Conservation (phyloP, 2,797 vertebrate genomes). For the Paramormyrops hopkinsi region DNA sequence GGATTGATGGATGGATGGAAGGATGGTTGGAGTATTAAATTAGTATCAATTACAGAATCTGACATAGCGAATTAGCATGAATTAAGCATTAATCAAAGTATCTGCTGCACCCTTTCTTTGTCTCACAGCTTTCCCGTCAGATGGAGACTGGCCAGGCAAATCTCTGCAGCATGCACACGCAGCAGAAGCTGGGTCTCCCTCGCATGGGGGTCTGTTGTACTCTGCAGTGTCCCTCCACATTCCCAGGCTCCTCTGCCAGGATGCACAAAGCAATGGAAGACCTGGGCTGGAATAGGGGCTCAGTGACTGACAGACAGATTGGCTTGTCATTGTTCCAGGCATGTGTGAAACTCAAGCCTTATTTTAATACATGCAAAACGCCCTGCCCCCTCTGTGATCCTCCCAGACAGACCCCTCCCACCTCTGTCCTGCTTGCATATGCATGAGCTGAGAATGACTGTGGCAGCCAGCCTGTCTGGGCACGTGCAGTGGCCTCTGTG, state of each 20-base stretch:
- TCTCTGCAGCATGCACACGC: not conserved
- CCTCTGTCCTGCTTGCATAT: not conserved
- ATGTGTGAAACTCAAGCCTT: constrained; percentile 15
- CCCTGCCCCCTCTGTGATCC: not conserved
- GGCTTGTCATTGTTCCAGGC: constrained; percentile 10
- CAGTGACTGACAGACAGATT: not conserved
- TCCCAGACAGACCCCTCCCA: not conserved
- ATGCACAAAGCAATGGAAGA: not conserved
- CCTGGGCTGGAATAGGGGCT: not conserved
- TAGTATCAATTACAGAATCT: not conserved
- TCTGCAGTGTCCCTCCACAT: not conserved
- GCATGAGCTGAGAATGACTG: not conserved
- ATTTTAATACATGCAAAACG: constrained; percentile 29
- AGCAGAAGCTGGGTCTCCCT: not conserved
- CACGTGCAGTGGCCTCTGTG: not conserved
- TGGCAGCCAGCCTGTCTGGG: not conserved
- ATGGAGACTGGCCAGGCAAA: not conserved
- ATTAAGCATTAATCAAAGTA: not conserved
- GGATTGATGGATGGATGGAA: not conserved
- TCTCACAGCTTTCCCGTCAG: not conserved
- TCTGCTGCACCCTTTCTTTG: not conserved
- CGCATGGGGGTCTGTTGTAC: not conserved
- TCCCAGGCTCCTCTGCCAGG: not conserved
- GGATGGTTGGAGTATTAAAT: not conserved
- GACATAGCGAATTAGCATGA: not conserved